phyloP scores from a whole-genome alignment of 1,140 invertebrate genomes.

The Octopus bimaculoides region DNA sequence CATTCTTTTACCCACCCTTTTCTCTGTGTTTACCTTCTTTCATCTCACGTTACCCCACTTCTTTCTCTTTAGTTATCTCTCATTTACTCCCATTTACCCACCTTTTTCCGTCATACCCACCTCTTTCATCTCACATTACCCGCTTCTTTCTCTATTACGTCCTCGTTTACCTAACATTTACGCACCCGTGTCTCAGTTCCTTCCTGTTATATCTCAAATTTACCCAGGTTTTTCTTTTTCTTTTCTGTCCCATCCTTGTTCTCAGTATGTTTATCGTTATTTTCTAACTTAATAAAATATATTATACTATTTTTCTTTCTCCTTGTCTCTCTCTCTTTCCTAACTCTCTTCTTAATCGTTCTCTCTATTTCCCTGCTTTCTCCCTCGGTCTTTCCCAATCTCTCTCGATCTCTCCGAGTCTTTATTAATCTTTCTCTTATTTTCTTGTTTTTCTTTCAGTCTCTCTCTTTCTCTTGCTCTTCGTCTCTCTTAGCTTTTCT shows the following conservation, averaged over 20 bases:
- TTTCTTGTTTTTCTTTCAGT: background rate
- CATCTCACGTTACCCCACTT: background rate
- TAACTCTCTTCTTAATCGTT: background rate
- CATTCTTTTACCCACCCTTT: constrained; percentile 4
- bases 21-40: constrained; percentile 12
- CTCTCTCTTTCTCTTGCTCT: background rate
- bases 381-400: constrained; percentile 12
- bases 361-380: constrained; percentile 17
- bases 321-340: background rate
- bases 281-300: too few relatives aligned
- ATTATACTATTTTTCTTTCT: background rate
- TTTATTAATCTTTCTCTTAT: constrained; percentile 8
- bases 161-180: background rate
- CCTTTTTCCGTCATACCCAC: background rate
- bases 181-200: background rate
- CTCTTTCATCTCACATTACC: background rate
- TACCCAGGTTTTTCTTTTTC: too few relatives aligned
- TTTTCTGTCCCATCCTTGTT: too few relatives aligned
- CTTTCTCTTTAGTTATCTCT: background rate
- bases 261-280: too few relatives aligned
- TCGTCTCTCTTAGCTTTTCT: background rate
- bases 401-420: background rate
- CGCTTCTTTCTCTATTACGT: background rate
- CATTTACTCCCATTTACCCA: background rate
- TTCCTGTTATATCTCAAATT: too few relatives aligned